These are phyloP conservation scores for Lagria hirta DNA, from an alignment of 2,888 invertebrate genomes.

Conservation along the genomic window DNA sequence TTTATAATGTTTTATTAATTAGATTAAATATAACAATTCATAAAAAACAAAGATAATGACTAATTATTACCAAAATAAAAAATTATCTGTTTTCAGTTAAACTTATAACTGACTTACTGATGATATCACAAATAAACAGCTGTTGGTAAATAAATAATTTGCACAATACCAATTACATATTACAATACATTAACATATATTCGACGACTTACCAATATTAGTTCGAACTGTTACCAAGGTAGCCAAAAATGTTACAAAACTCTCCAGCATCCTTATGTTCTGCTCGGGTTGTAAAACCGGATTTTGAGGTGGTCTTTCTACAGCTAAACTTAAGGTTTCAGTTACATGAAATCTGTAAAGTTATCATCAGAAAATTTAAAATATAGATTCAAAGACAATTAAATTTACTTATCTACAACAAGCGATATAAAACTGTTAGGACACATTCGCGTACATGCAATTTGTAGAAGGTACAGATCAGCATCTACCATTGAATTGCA, in stretches of 20 bases:
- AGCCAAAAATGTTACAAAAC: slow-evolving; percentile 86
- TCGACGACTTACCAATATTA: slow-evolving; percentile 75
- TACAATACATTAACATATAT: too few species aligned
- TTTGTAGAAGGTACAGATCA: slow-evolving; percentile 92
- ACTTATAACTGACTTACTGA: too few species aligned
- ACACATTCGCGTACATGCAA: slow-evolving; percentile 70
- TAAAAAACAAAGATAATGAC: too few species aligned
- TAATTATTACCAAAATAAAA: too few species aligned
- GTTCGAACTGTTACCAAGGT: slow-evolving; percentile 86
- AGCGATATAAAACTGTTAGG: slow-evolving; percentile 80
- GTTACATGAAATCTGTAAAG: slow-evolving; percentile 77
- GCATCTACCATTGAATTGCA: slow-evolving; percentile 99
- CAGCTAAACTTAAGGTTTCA: slow-evolving; percentile 81
- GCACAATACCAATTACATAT: too few species aligned
- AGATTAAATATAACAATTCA: too few species aligned
- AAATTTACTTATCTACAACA: slow-evolving; percentile 83
- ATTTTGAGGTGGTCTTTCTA: slow-evolving; percentile 65
- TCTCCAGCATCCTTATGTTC: slow-evolving; percentile 88
- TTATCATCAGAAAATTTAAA: too few species aligned
- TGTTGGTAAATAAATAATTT: too few species aligned
- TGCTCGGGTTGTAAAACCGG: slow-evolving; percentile 72
- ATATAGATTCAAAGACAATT: too few species aligned
- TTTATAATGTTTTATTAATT: too few species aligned
- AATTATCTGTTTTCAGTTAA: too few species aligned
- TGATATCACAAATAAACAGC: too few species aligned